Conservation (phyloP, 2,113 vertebrate genomes). For the Geococcyx californianus region DNA sequence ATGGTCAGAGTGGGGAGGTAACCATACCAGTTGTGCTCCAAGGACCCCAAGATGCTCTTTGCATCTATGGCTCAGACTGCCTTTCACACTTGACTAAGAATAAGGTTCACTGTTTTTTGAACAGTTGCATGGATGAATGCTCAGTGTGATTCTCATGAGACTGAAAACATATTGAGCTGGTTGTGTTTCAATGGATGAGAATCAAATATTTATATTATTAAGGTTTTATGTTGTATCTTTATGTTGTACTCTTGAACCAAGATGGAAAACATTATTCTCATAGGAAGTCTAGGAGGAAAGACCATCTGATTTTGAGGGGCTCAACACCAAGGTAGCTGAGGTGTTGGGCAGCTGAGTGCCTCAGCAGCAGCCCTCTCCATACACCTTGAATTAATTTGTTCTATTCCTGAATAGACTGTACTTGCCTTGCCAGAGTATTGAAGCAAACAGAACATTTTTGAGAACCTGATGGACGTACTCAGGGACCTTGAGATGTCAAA, state of each 20-base stretch:
- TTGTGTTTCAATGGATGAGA: neutral
- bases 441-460: neutral
- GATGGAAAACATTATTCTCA: neutral
- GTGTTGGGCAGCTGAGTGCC: neutral
- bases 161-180: neutral
- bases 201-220: neutral
- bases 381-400: neutral
- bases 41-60: neutral
- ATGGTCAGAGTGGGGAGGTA: rapidly evolving
- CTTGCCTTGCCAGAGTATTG: neutral
- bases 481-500: neutral
- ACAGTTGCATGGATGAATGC: neutral
- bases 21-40: neutral
- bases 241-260: neutral
- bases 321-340: neutral
- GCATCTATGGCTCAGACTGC: neutral
- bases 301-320: neutral
- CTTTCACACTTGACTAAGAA: neutral
- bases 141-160: neutral
- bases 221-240: neutral
- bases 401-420: neutral
- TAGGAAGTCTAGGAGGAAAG: neutral
- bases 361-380: neutral
- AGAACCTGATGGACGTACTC: neutral
- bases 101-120: neutral